Evolutionary conservation across 1,140 invertebrate genomes (phyloP), one percentile per base, ranked within the genome.

Genomic region (Drosophila gunungcola): DNA sequence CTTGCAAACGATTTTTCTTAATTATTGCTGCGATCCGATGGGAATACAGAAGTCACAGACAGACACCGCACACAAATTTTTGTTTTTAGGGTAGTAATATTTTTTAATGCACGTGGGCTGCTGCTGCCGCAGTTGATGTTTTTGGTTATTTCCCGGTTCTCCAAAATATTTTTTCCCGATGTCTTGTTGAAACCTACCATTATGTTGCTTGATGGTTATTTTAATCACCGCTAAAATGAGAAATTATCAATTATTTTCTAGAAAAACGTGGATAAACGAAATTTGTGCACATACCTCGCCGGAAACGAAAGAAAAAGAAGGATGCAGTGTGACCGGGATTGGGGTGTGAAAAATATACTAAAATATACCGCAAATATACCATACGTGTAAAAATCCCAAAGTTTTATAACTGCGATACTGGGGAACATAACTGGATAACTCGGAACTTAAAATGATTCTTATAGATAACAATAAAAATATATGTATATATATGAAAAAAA

Each of bases 281-380:
- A 60, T 25, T 63, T 63, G 38, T 61, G 27, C 27, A 42, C 60
- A 29, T 58, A 62, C 60, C 54, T 63, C 54, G 55, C 60, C 60
- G 60, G 60, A 63, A 63, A 63, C 60, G 58, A 63, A 63, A 63
- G 60, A 62, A 78, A 79, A 88, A 74, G 39, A 36, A 52, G 49
- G 48, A 51, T 4, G 27, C 7, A 0, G 48, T 34, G 48, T 32
- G 48, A 51, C 48, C 29, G 29, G n/a, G 3, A 7, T 13, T n/a
- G 7, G 9, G n/a, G 48, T 34, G n/a, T 51, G 7, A 11, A 51
- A 51, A 51, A 51, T 34, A 51, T 51, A 51, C 48, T 51, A 51
- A 51, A 51, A 34, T 10, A 51, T 32, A 51, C 48, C 29, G 2
- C 3, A 51, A 51, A 51, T 10, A 51, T 51, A 51, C n/a, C 27